Percentiles rank a stretch among this genome's conserved stretches.
Conservation (phyloP, 2,888 invertebrate genomes). For the Brachyptera risi region DNA sequence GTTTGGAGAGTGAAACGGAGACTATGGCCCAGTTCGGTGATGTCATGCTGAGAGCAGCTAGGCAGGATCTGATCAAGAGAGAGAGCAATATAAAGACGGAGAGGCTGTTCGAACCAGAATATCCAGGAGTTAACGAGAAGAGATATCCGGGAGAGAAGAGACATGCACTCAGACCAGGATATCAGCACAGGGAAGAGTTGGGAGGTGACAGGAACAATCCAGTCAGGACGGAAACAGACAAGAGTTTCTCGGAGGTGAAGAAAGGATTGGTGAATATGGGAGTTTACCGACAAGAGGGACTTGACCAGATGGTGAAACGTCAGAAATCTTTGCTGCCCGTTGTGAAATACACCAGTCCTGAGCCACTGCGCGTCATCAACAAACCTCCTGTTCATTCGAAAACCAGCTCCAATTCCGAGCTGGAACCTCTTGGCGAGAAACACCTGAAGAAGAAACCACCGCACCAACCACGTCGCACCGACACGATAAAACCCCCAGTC, state of each 20-base stretch:
- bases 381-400: neutral
- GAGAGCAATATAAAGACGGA: slow-evolving; percentile 22
- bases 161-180: neutral
- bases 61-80: slow-evolving; percentile 18
- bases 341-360: neutral
- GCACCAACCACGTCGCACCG: neutral
- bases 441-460: neutral
- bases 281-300: too few species aligned
- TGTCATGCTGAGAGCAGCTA: slow-evolving; percentile 7
- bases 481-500: neutral
- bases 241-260: too few species aligned
- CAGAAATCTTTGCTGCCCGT: neutral
- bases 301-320: neutral
- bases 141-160: neutral
- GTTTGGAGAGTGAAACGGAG: slow-evolving; percentile 16
- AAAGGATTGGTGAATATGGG: too few species aligned
- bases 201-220: neutral
- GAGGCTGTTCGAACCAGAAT: slow-evolving; percentile 25
- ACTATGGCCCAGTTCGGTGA: slow-evolving; percentile 9
- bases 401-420: neutral
- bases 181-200: neutral
- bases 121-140: neutral
- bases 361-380: neutral
- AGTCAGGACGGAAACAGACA: too few species aligned
- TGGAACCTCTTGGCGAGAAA: neutral